These are phyloP conservation scores for Heterodera carotae DNA, from an alignment of 1,140 invertebrate genomes.

Conservation along the genomic window DNA sequence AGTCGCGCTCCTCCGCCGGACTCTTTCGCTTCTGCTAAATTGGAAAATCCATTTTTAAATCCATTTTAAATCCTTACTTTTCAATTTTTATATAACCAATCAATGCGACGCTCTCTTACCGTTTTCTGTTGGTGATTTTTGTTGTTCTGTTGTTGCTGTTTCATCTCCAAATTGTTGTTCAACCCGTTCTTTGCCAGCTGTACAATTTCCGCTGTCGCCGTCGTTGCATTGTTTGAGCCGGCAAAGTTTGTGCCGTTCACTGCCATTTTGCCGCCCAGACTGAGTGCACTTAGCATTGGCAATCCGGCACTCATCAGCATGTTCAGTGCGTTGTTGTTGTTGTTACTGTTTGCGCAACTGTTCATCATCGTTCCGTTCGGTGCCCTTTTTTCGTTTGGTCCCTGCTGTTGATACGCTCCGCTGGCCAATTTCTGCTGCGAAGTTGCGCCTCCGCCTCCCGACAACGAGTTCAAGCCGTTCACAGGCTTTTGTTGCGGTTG, in stretches of 20 bases:
- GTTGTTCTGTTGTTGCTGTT: background rate
- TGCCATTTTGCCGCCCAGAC: background rate
- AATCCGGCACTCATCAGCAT: constrained; percentile 2
- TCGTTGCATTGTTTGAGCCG: background rate
- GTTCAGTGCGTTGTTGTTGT: constrained; percentile 14
- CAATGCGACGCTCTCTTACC: background rate
- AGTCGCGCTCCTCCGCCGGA: constrained; percentile 5
- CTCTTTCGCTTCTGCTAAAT: constrained; percentile 8
- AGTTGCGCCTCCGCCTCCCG: too few species aligned
- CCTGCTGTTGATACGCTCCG: background rate
- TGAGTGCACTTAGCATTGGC: constrained; percentile 3
- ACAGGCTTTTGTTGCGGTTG: background rate
- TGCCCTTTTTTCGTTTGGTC: background rate
- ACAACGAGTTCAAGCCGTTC: background rate
- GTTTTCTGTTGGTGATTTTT: background rate
- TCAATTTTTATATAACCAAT: too few species aligned
- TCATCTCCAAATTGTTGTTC: background rate
- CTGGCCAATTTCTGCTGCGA: background rate
- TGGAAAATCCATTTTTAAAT: background rate
- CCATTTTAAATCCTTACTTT: too few species aligned
- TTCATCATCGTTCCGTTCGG: background rate
- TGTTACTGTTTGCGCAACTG: constrained; percentile 2
- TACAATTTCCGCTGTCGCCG: background rate
- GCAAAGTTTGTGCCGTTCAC: background rate
- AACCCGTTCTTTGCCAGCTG: background rate